Base-by-base conservation (phyloP, 2,888 invertebrate species). In the Sussaba pulchella region DNA sequence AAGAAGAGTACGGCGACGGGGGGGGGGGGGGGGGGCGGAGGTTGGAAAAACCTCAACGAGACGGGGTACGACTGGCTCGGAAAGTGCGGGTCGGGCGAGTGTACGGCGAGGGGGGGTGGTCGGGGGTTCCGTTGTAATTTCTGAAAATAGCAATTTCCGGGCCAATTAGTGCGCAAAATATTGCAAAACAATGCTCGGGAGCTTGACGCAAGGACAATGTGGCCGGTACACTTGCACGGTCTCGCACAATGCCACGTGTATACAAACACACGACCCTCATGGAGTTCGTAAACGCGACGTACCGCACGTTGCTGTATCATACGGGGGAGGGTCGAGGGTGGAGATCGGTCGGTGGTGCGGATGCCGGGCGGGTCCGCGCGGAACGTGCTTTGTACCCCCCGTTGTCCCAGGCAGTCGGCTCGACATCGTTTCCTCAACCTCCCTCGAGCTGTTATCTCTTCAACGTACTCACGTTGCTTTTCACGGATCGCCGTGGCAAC, bases 131-230 rank as follows among this genome's bases (percentile, higher is more conserved):
- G 79, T 85, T 88, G 87, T 86, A 89, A 87, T 89, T 88, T 84
- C 84, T 84, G 85, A 85, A 87, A 87, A 88, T 87, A 83, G 86
- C 83, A 85, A 89, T 90, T 88, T 88, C 85, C 89, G 84, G 85
- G 84, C 88, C 88, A 90, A 90, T 90, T 90, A 90, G 88, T 82
- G 86, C 85, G 85, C 85, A 85, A 87, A 88, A 89, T 90, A 88
- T 89, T 85, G 85, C 85, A 85, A 88, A 90, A 89, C 88, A 90
- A 89, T 88, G 85, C 83, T 71, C 78, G 72, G n/a, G 64, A 76
- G 84, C 85, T 86, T 87, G 88, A 86, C 85, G 86, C 84, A 82
- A 69, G 82, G 45, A 85, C 86, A 87, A 88, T 88, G 83, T 83
- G 83, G 61, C 82, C 59, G 54, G 54, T 19, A 72, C 50, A 79